Base-by-base conservation (phyloP, 2,888 invertebrate species). In the Omphaloscelis lunosa region DNA sequence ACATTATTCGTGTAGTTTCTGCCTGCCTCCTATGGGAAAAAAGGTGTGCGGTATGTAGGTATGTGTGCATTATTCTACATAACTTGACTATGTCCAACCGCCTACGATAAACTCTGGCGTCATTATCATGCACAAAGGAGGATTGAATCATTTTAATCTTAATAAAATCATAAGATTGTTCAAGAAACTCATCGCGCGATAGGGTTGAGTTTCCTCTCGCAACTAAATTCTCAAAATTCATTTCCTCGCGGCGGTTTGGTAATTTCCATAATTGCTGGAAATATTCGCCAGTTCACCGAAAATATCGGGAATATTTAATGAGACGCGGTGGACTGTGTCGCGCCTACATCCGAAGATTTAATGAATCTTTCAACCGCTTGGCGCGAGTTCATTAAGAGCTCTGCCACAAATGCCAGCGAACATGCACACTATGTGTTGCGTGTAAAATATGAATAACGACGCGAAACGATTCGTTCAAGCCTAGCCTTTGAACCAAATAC, bases 311-410 rank as follows among this genome's bases (percentile, higher is more conserved):
- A 88, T 89, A 89, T 88, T 89, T 88, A 88, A 88, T 88, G 92
- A 91, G 91, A 86, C 86, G 89, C 89, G 88, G 79, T 84, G 87
- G 86, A 81, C 87, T 88, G 87, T 90, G 86, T 88, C 85, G 86
- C 77, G 86, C 82, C 85, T 88, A 85, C 91, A 93, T 91, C 91
- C 91, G 90, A 91, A 93, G 93, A 93, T 92, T 94, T 93, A 94
- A 94, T 94, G 93, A 94, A 91, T 92, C 90, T 89, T 88, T 88
- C 90, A 87, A 85, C 83, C 87, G 80, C 69, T 75, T 72, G 82
- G 86, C 89, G 88, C 83, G 86, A 89, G 90, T 93, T 94, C 93
- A 92, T 94, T 93, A 93, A 89, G 89, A 91, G 79, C 86, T 77
- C 83, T 72, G 88, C 90, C 88, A 87, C 90, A 90, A 89, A 91